Percentiles rank a stretch among this genome's conserved stretches.
Evolutionary conservation across 2,797 vertebrate genomes (phyloP).

Genomic region (Xiphophorus birchmanni): DNA sequence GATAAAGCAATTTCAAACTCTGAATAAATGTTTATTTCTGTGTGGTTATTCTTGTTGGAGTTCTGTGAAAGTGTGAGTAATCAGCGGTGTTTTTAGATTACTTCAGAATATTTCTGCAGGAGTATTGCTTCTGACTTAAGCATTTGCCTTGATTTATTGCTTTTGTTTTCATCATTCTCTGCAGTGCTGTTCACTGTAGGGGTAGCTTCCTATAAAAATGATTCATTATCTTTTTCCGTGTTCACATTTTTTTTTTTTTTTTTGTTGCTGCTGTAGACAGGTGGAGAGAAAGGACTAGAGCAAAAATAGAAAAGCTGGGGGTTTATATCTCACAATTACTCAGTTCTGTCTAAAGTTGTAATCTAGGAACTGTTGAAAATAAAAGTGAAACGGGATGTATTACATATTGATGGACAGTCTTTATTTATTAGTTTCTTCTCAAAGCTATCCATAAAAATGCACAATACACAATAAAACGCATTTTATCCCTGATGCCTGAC

Average conservation of each 20-base stretch:
- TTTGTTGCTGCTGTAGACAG: slow-evolving; percentile 26
- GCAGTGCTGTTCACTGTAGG: slow-evolving; percentile 60
- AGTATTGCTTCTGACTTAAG: slow-evolving; percentile 53
- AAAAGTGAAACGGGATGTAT: neutral
- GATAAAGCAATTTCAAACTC: neutral
- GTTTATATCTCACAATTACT: neutral
- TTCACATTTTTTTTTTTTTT: slow-evolving; percentile 35
- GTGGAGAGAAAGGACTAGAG: slow-evolving; percentile 14
- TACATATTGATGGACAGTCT: neutral
- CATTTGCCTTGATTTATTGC: slow-evolving; percentile 69
- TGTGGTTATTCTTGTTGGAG: slow-evolving; percentile 7
- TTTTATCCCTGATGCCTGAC: neutral
- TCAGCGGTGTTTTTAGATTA: slow-evolving; percentile 45
- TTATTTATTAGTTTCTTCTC: slow-evolving; percentile 5
- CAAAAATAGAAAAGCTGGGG: neutral
- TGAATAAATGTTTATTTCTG: neutral
- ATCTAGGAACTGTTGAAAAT: slow-evolving; percentile 1
- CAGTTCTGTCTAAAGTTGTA: neutral
- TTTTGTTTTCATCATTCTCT: slow-evolving; percentile 74
- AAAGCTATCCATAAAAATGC: neutral
- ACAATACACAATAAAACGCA: neutral
- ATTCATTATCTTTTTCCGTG: slow-evolving; percentile 68
- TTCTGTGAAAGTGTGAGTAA: slow-evolving; percentile 28
- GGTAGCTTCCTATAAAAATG: slow-evolving; percentile 67
- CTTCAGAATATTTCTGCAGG: slow-evolving; percentile 50